Evolutionary conservation across 2,888 invertebrate genomes (phyloP).

Genomic region (Steromphala cineraria): DNA sequence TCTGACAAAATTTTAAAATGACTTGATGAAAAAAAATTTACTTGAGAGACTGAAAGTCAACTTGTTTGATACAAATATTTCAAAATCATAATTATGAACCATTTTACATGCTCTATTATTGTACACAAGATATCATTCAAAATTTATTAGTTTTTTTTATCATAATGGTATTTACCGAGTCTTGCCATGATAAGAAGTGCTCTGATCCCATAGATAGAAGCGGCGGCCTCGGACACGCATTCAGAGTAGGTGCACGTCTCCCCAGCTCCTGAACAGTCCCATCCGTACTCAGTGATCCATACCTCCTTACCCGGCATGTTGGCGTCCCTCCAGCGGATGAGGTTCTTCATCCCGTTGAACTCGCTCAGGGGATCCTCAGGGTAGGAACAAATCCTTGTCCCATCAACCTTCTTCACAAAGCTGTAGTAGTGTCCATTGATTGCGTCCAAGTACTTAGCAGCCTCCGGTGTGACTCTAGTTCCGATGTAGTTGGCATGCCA

Average conservation of each 20-base stretch:
- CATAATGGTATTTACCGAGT: background rate
- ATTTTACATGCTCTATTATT: too few species aligned
- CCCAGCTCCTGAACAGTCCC: slow-evolving; percentile 52
- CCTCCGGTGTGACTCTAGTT: slow-evolving; percentile 45
- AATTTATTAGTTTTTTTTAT: too few species aligned
- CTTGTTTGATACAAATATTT: too few species aligned
- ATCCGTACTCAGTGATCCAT: slow-evolving; percentile 65
- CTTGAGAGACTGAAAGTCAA: too few species aligned
- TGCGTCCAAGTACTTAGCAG: slow-evolving; percentile 43
- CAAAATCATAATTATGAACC: too few species aligned
- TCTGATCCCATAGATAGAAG: slow-evolving; percentile 51
- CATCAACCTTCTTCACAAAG: slow-evolving; percentile 41
- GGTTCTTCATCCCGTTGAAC: slow-evolving; percentile 49
- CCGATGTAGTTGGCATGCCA: slow-evolving; percentile 53
- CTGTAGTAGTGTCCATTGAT: slow-evolving; percentile 58
- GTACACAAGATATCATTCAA: too few species aligned
- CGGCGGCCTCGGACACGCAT: slow-evolving; percentile 53
- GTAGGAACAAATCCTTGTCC: slow-evolving; percentile 45
- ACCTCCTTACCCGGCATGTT: slow-evolving; percentile 51
- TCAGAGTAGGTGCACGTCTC: slow-evolving; percentile 50
- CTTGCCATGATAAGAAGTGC: slow-evolving; percentile 51
- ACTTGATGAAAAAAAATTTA: too few species aligned
- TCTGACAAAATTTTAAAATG: too few species aligned
- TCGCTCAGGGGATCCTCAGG: slow-evolving; percentile 54
- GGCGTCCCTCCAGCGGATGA: slow-evolving; percentile 52